Percentiles rank a stretch among this genome's conserved stretches.
Evolutionary conservation across 2,113 vertebrate species (phyloP).

Genomic region (Echinops telfairi): DNA sequence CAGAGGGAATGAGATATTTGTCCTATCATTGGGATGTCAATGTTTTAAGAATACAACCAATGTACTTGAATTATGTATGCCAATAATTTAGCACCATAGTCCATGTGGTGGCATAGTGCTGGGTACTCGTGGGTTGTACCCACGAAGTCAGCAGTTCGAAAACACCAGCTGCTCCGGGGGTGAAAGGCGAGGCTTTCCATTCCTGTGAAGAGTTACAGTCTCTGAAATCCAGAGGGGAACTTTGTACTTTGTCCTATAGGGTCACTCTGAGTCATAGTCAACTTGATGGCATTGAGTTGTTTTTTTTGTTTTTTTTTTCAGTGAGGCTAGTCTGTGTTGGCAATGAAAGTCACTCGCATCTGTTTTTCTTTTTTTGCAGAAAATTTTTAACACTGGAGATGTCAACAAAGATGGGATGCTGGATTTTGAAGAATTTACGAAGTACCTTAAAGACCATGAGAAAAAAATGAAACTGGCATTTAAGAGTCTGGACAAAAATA

Average conservation of each 20-base stretch:
- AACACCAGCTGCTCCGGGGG: no score
- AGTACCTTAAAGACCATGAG: slow-evolving; percentile 96
- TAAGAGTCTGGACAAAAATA: slow-evolving; percentile 96
- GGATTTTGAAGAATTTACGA: slow-evolving; percentile 96
- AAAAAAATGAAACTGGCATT: slow-evolving; percentile 97
- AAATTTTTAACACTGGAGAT: slow-evolving; percentile 95
- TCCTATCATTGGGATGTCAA: not conserved
- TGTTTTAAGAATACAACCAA: not conserved
- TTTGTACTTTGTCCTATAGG: no score
- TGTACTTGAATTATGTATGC: not conserved
- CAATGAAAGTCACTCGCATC: slow-evolving; percentile 29
- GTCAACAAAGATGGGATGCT: slow-evolving; percentile 93
- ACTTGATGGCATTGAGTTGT: no score
- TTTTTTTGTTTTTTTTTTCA: no score
- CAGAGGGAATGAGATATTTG: not conserved
- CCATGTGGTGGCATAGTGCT: not conserved
- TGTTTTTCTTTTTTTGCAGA: slow-evolving; percentile 86
- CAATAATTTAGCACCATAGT: slow-evolving; percentile 9
- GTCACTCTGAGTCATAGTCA: no score
- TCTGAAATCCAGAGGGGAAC: no score
- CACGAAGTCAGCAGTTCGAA: no score
- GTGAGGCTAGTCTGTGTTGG: no score
- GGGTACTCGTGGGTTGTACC: no score
- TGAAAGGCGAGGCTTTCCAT: no score
- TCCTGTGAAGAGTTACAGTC: no score